Percentiles rank a stretch among this genome's conserved stretches.
Evolutionary conservation across 2,888 invertebrate species (phyloP).

Genomic region (Rhagonycha fulva): DNA sequence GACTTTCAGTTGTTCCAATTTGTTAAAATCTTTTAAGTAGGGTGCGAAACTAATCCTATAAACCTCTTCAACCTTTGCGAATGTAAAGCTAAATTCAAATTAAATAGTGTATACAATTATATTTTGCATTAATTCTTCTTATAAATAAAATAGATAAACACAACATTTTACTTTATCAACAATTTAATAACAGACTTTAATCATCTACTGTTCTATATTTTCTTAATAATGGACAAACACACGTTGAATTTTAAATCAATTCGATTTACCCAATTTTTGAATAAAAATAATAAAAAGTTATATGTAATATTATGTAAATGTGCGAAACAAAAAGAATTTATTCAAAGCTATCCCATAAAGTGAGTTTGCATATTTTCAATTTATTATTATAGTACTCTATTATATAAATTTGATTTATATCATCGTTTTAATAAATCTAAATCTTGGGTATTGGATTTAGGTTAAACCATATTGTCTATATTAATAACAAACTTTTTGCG

Average conservation of each 20-base stretch:
- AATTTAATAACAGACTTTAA: background rate
- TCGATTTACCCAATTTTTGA: background rate
- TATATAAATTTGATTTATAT: constrained; percentile 2
- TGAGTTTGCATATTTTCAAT: constrained; percentile 1
- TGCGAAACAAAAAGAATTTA: background rate
- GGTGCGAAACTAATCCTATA: background rate
- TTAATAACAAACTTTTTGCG: constrained; percentile 25
- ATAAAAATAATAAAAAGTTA: background rate
- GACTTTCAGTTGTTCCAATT: background rate
- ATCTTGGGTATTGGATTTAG: constrained; percentile 20
- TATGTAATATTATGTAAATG: background rate
- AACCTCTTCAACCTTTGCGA: background rate
- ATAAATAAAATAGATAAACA: background rate
- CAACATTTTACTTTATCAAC: background rate
- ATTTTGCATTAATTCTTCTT: background rate
- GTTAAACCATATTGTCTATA: constrained; percentile 20
- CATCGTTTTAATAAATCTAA: constrained; percentile 13
- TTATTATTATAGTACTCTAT: background rate
- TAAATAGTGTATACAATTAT: background rate
- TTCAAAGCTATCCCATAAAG: background rate
- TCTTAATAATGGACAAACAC: too few species aligned
- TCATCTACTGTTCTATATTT: background rate
- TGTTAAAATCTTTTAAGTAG: background rate
- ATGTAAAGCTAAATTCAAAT: background rate
- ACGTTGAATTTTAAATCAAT: background rate